phyloP scores from a whole-genome alignment of 2,888 invertebrate species.

The Agrochola macilenta region DNA sequence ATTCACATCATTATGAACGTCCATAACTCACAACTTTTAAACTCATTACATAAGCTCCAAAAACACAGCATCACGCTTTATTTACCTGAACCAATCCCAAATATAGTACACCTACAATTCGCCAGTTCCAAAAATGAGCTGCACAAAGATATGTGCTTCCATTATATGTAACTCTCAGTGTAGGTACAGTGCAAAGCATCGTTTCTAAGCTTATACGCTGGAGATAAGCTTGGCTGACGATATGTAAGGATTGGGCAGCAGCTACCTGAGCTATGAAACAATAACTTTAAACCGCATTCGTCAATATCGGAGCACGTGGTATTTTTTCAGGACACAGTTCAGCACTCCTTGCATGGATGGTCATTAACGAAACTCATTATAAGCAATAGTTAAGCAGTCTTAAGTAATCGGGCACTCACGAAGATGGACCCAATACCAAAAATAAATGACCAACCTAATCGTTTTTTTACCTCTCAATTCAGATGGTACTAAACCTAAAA shows the following conservation, averaged over 20 bases:
- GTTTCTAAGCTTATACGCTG: not conserved
- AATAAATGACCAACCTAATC: not conserved
- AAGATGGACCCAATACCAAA: not conserved
- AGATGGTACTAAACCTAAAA: not conserved
- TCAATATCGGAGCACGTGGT: constrained; percentile 11
- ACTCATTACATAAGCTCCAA: too few relatives aligned
- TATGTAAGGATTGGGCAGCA: not conserved
- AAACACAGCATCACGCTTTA: too few relatives aligned
- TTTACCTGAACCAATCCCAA: too few relatives aligned
- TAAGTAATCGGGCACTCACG: not conserved
- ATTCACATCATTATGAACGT: too few relatives aligned
- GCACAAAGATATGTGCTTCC: too few relatives aligned
- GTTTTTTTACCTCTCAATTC: not conserved
- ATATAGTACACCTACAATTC: too few relatives aligned
- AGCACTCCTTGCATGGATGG: not conserved
- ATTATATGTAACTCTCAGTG: too few relatives aligned
- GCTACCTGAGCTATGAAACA: not conserved
- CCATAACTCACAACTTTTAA: too few relatives aligned
- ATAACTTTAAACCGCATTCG: not conserved
- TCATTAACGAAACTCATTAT: not conserved
- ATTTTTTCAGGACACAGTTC: not conserved
- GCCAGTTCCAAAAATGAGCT: too few relatives aligned
- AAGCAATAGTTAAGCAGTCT: too few relatives aligned
- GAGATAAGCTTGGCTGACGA: not conserved
- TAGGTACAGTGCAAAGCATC: too few relatives aligned